A percentile compares a stretch with the other conserved stretches of the same genome.
These are phyloP conservation scores for Oscheius sp. DNA, from an alignment of 2,888 invertebrate genomes.

Conservation along the genomic window DNA sequence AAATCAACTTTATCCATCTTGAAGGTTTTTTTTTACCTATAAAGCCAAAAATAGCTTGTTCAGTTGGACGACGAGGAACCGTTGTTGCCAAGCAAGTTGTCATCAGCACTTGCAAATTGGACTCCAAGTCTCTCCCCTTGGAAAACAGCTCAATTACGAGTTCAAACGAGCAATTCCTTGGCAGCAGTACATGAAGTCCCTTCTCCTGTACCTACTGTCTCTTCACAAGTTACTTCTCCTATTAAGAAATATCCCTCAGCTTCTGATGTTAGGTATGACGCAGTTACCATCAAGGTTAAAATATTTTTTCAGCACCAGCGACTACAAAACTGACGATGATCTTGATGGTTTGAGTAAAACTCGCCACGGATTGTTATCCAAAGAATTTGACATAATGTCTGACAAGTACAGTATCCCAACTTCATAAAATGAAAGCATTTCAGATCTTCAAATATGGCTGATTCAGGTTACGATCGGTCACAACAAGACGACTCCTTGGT, in stretches of 20 bases:
- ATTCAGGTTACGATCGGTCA: conserved; percentile 34
- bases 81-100: conserved; percentile 36
- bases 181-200: conserved; percentile 26
- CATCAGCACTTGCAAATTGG: conserved; percentile 7
- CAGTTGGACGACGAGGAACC: conserved; percentile 37
- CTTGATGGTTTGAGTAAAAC: conserved; percentile 15
- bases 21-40: conserved; percentile 35
- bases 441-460: conserved; percentile 34
- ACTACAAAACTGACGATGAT: conserved; percentile 25
- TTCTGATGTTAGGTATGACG: conserved; percentile 24
- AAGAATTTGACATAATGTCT: conserved; percentile 50
- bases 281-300: no score
- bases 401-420: conserved; percentile 15
- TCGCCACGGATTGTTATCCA: conserved; percentile 49
- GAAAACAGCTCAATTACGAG: conserved; percentile 32
- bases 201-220: conserved; percentile 24
- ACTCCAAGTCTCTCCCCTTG: neutral
- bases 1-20: conserved; percentile 48
- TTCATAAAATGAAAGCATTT: neutral
- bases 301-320: conserved; percentile 8
- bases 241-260: conserved; percentile 25
- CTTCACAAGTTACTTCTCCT: conserved; percentile 23
- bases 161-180: conserved; percentile 5
- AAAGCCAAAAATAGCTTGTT: neutral
- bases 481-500: conserved; percentile 17